Evolutionary conservation across 2,888 invertebrate genomes (phyloP), one percentile per base, ranked within the genome.

Genomic region (Neoaliturus tenellus): DNA sequence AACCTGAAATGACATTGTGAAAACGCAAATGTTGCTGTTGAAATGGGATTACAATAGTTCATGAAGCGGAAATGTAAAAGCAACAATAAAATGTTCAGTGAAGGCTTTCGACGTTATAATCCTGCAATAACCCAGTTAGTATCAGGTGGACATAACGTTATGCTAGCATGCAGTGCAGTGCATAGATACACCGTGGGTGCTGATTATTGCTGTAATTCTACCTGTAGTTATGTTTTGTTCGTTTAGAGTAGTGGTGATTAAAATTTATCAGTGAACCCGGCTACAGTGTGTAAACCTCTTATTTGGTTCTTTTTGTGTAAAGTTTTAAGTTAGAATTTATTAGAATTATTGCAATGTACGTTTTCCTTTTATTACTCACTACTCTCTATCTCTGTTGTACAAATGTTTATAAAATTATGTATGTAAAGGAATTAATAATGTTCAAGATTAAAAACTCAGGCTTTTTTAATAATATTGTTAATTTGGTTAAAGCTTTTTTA

Each of bases 301-400:
- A 14, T 44, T 44, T 44, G 44, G 44, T 44, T 44, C 14, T 44
- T 44, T 12, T 12, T n/a, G n/a, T n/a, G n/a, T n/a, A n/a, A n/a
- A n/a, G n/a, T n/a, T n/a, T n/a, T n/a, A n/a, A n/a, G n/a, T n/a
- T n/a, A n/a, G n/a, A n/a, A n/a, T n/a, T n/a, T n/a, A n/a, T n/a
- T n/a, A n/a, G n/a, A n/a, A n/a, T n/a, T n/a, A n/a, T n/a, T n/a
- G n/a, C n/a, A 6, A 10, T 35, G 35, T 35, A 35, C 4, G 35
- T 35, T 35, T 44, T 44, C 12, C 10, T 44, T 44, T 44, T 14
- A 44, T 14, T 44, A 12, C 14, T 12, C 44, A 14, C 17, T 71
- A 35, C 23, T 71, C 62, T 62, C 62, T 62, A 62, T 62, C 62
- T 62, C 62, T 62, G 62, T n/a, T n/a, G n/a, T n/a, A n/a, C n/a